Percentiles rank a stretch among this genome's conserved stretches.
These are phyloP conservation scores for Grus americana DNA, from an alignment of 2,113 vertebrate genomes.

Conservation along the genomic window DNA sequence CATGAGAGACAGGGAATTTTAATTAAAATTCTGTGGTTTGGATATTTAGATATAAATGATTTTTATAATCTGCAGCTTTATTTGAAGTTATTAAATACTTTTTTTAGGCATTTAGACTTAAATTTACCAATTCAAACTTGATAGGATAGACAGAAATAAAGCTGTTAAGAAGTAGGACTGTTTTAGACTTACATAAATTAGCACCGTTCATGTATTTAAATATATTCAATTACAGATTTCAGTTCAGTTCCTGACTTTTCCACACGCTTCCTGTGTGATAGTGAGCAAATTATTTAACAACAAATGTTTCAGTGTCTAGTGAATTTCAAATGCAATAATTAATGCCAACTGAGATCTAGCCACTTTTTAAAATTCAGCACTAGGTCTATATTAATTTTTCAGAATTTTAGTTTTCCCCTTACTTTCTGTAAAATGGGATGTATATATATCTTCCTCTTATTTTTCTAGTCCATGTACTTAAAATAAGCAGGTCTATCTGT, in stretches of 20 bases:
- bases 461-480: background rate
- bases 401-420: background rate
- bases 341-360: background rate
- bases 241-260: slow-evolving; percentile 1
- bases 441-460: background rate
- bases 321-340: background rate
- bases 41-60: background rate
- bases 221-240: background rate
- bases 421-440: background rate
- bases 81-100: background rate
- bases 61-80: background rate
- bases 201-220: background rate
- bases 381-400: background rate
- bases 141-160: background rate
- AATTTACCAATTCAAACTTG: background rate
- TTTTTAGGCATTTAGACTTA: background rate
- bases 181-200: background rate
- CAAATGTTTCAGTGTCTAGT: background rate
- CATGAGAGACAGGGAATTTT: background rate
- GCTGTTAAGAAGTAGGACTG: background rate
- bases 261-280: background rate
- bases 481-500: background rate
- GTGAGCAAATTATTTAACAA: background rate
- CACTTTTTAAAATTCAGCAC: background rate
- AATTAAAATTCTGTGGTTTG: background rate